phyloP scores from a whole-genome alignment of 1,140 invertebrate species.

The Brachionus calyciflorus region DNA sequence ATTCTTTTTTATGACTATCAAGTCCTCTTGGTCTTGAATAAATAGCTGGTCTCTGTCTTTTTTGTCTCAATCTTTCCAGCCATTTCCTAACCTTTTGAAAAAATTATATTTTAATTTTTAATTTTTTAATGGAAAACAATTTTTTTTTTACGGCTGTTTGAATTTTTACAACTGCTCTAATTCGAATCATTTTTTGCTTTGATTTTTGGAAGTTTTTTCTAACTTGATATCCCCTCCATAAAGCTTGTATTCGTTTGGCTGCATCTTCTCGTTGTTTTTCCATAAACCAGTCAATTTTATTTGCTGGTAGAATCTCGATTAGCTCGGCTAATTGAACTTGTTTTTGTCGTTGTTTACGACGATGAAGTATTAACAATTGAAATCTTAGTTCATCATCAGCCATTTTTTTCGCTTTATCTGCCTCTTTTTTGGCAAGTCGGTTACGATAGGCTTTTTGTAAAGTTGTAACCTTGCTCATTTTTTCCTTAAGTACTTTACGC shows the following conservation, averaged over 20 bases:
- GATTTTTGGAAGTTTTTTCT: neutral
- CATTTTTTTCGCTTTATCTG: neutral
- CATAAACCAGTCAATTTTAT: conserved; percentile 19
- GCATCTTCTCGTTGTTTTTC: conserved; percentile 6
- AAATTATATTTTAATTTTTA: neutral
- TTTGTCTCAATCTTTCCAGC: conserved; percentile 8
- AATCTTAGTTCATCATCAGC: neutral
- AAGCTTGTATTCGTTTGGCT: conserved; percentile 23
- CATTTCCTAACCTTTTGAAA: neutral
- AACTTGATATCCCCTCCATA: neutral
- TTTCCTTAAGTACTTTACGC: neutral
- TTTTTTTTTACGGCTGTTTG: neutral
- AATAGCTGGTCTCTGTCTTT: neutral
- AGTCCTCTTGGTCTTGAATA: conserved; percentile 27
- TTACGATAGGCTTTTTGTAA: neutral
- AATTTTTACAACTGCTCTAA: conserved; percentile 9
- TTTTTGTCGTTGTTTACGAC: conserved; percentile 24
- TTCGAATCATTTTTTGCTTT: neutral
- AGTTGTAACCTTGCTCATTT: neutral
- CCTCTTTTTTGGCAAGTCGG: neutral
- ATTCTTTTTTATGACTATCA: conserved; percentile 5
- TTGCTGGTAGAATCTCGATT: conserved; percentile 33
- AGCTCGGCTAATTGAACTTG: conserved; percentile 12
- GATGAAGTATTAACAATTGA: conserved; percentile 5
- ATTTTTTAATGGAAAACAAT: neutral